Percentiles rank a stretch among this genome's conserved stretches.
phyloP scores from a whole-genome alignment of 1,140 invertebrate genomes.

The Neoseiulus cucumeris region DNA sequence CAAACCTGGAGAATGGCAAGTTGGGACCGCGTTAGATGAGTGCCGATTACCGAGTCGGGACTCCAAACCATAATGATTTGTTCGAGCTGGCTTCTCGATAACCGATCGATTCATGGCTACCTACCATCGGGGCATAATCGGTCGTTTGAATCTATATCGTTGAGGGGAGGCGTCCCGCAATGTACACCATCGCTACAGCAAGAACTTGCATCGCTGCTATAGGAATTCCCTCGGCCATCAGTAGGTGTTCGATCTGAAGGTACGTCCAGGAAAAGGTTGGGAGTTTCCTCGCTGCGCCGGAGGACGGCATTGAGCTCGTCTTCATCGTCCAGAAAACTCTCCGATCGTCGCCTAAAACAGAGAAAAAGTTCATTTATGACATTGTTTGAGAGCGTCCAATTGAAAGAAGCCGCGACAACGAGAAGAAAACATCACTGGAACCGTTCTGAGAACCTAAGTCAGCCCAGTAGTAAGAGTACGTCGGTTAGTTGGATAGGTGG shows the following conservation, averaged over 20 bases:
- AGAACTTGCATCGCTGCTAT: not conserved
- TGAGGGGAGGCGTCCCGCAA: not conserved
- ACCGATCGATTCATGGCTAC: not conserved
- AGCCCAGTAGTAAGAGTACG: no score
- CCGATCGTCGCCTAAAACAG: not conserved
- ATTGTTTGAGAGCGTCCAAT: no score
- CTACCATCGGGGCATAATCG: not conserved
- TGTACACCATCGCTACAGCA: constrained; percentile 7
- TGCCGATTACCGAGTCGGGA: not conserved
- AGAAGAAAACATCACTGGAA: no score
- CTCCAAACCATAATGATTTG: not conserved
- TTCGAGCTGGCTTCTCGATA: not conserved
- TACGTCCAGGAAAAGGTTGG: constrained; percentile 3
- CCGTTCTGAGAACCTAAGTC: no score
- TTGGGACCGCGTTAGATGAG: no score
- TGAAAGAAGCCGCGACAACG: no score
- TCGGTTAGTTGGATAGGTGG: no score
- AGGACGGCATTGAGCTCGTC: not conserved
- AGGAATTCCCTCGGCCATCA: not conserved
- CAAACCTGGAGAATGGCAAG: not conserved
- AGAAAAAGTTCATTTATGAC: no score
- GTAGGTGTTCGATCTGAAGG: not conserved
- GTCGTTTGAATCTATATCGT: not conserved
- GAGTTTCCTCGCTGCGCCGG: not conserved
- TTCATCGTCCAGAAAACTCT: constrained; percentile 9